Percentiles rank a stretch among this genome's conserved stretches.
These are phyloP conservation scores for Gerris buenoi DNA, from an alignment of 1,140 invertebrate genomes.

Conservation along the genomic window DNA sequence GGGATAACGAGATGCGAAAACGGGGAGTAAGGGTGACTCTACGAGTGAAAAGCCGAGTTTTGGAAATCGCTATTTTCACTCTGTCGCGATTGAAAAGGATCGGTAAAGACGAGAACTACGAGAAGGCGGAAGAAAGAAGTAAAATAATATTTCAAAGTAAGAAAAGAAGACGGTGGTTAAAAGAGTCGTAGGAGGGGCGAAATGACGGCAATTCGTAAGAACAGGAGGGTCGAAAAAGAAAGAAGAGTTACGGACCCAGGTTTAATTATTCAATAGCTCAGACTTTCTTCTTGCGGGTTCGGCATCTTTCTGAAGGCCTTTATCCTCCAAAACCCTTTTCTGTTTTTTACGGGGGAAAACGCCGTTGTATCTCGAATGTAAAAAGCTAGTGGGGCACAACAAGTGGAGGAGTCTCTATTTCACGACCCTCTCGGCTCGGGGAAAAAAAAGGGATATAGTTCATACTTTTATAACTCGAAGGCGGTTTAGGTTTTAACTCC, in stretches of 20 bases:
- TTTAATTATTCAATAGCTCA: background rate
- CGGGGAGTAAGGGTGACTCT: too few relatives aligned
- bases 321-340: too few relatives aligned
- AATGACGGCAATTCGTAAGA: background rate
- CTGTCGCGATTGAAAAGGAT: background rate
- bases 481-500: background rate
- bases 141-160: background rate
- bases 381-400: background rate
- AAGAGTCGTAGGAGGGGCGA: background rate
- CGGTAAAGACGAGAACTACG: too few relatives aligned
- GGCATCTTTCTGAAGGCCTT: too few relatives aligned
- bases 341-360: too few relatives aligned
- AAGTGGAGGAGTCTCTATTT: background rate
- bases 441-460: background rate
- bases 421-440: background rate
- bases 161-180: background rate
- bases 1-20: too few relatives aligned
- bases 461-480: background rate
- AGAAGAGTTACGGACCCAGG: background rate
- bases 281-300: too few relatives aligned
- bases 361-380: too few relatives aligned
- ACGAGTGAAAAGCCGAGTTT: too few relatives aligned
- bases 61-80: too few relatives aligned
- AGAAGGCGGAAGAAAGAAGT: background rate
- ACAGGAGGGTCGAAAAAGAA: background rate